Evolutionary conservation across 1,140 invertebrate species (phyloP).

Genomic region (Nixonia krombeini): DNA sequence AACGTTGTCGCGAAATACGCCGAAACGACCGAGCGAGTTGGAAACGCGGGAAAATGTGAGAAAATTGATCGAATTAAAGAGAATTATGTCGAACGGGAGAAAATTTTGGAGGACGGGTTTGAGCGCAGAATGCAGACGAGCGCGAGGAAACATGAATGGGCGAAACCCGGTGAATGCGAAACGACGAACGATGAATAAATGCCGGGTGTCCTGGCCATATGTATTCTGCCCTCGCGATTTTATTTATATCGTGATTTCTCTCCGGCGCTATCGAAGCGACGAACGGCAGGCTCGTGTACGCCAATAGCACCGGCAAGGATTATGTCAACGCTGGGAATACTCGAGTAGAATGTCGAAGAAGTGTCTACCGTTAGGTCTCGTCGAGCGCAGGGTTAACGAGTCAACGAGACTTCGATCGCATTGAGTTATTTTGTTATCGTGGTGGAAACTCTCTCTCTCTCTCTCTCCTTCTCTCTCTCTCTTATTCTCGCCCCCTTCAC

Average conservation of each 20-base stretch:
- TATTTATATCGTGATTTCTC: not conserved
- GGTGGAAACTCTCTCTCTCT: conserved; percentile 29
- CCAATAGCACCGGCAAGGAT: conserved; percentile 41
- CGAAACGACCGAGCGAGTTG: too few species aligned
- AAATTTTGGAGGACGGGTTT: too few species aligned
- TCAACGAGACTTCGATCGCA: conserved; percentile 42
- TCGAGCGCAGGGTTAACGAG: conserved; percentile 47
- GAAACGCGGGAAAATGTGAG: too few species aligned
- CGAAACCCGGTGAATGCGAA: too few species aligned
- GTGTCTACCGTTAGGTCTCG: conserved; percentile 44
- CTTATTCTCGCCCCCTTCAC: too few species aligned
- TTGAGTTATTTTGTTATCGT: conserved; percentile 51
- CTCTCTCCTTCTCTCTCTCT: conserved; percentile 16
- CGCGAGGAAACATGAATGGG: too few species aligned
- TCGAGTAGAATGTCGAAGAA: conserved; percentile 41
- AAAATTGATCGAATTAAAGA: too few species aligned
- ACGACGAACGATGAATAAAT: too few species aligned
- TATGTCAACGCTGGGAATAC: conserved; percentile 46
- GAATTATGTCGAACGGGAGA: too few species aligned
- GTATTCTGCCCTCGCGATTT: not conserved
- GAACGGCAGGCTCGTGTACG: conserved; percentile 38
- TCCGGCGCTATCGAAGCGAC: not conserved
- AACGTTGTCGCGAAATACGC: too few species aligned
- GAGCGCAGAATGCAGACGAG: too few species aligned
- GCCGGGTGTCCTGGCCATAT: too few species aligned